Percentiles rank a stretch among this genome's conserved stretches.
Conservation (phyloP, 2,888 invertebrate genomes). For the Ophion ellenae region DNA sequence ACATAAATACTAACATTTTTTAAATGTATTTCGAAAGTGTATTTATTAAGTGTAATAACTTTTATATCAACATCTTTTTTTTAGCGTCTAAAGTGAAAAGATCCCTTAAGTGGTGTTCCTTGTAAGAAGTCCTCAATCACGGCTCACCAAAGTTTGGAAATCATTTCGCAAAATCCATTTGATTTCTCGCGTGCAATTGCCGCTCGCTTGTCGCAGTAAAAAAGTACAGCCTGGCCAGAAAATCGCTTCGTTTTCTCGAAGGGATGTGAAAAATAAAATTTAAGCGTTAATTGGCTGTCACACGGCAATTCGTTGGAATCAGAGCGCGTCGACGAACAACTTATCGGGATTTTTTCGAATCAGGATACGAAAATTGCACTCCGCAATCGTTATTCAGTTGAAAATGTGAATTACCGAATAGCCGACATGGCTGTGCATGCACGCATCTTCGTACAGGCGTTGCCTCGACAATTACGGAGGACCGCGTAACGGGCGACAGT, state of each 20-base stretch:
- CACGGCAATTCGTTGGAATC: neutral
- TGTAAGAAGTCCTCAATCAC: neutral
- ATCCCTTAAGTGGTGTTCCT: too few species aligned
- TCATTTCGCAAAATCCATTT: neutral
- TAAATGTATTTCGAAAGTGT: too few species aligned
- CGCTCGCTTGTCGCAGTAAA: neutral
- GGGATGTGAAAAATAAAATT: neutral
- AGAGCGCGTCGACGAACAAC: neutral
- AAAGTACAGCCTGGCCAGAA: neutral
- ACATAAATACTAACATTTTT: too few species aligned
- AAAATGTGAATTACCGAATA: constrained; percentile 24
- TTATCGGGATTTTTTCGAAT: neutral
- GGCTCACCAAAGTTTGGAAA: neutral
- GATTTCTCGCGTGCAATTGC: neutral
- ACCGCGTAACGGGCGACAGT: constrained; percentile 33
- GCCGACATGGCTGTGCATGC: constrained; percentile 9
- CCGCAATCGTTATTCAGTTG: constrained; percentile 12
- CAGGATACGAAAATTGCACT: constrained; percentile 9
- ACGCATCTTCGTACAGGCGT: neutral
- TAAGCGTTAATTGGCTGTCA: constrained; percentile 3
- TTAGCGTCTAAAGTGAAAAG: too few species aligned
- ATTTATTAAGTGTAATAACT: too few species aligned
- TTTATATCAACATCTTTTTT: too few species aligned
- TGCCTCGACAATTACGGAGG: constrained; percentile 44
- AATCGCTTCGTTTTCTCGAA: neutral